phyloP scores from a whole-genome alignment of 1,140 invertebrate genomes.

The Daktulosphaira vitifoliae region DNA sequence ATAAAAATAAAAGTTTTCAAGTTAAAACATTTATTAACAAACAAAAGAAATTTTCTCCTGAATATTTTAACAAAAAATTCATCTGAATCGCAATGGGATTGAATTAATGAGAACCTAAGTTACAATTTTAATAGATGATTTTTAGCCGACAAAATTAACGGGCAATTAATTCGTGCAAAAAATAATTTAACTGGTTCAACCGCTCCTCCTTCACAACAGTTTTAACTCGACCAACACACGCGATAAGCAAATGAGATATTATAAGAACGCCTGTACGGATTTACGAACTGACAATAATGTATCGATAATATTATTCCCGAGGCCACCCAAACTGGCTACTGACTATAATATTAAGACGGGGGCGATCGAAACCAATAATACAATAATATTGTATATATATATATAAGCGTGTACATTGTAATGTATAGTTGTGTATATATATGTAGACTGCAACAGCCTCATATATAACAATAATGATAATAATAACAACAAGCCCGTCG shows the following conservation, averaged over 20 bases:
- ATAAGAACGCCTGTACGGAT: slow-evolving; percentile 21
- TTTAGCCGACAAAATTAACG: no score
- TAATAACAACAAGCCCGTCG: slow-evolving; percentile 29
- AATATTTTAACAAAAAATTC: no score
- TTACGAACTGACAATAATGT: slow-evolving; percentile 22
- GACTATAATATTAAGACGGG: slow-evolving; percentile 13
- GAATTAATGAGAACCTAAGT: no score
- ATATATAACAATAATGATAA: slow-evolving; percentile 12
- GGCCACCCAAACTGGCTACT: slow-evolving; percentile 26
- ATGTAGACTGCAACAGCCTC: background rate
- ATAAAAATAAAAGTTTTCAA: no score
- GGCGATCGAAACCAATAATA: slow-evolving; percentile 9
- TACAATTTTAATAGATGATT: no score
- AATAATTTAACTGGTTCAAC: background rate
- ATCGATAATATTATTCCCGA: slow-evolving; percentile 24
- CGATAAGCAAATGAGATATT: slow-evolving; percentile 28
- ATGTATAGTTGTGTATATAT: background rate
- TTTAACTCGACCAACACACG: no score
- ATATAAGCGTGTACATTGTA: background rate
- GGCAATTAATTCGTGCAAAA: background rate
- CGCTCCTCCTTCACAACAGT: background rate
- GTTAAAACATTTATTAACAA: no score
- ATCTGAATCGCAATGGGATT: no score
- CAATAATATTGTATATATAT: background rate
- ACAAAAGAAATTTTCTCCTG: no score